Evolutionary conservation across 2,888 invertebrate genomes (phyloP).

Genomic region (Epinotia brunnichana): DNA sequence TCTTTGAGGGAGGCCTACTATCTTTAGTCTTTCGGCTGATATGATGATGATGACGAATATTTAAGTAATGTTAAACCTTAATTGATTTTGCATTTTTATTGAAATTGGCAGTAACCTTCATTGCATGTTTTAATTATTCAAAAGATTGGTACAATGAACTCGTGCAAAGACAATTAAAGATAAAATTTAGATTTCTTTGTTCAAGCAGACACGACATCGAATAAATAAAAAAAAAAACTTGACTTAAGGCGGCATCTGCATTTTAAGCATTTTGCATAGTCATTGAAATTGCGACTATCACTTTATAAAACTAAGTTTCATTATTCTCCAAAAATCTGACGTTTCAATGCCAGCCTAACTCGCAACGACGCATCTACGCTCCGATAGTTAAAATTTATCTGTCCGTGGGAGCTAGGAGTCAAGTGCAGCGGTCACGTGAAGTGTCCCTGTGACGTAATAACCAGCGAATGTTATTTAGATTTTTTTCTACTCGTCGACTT

Average conservation of each 20-base stretch:
- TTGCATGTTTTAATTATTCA: background rate
- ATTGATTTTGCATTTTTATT: too few relatives aligned
- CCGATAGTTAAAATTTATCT: background rate
- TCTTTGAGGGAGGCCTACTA: too few relatives aligned
- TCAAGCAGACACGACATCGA: background rate
- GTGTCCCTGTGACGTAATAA: background rate
- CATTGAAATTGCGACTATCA: background rate
- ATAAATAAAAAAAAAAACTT: background rate
- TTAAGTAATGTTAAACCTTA: too few relatives aligned
- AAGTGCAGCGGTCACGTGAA: conserved; percentile 2
- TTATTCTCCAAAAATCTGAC: background rate
- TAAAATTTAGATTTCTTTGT: conserved; percentile 6
- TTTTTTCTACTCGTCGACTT: too few relatives aligned
- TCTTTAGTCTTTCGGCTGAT: too few relatives aligned
- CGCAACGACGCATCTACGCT: background rate
- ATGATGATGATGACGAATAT: too few relatives aligned
- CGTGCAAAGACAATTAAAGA: conserved; percentile 3
- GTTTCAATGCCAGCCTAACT: background rate
- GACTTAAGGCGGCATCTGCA: background rate
- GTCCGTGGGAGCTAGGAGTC: background rate
- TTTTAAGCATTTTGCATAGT: background rate
- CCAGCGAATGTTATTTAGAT: background rate
- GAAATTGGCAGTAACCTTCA: background rate
- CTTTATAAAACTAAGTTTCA: background rate
- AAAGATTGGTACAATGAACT: background rate